Evolutionary conservation across 2,113 vertebrate species (phyloP), one percentile per base, ranked within the genome.

Genomic region (Gnathonemus echidnorhynchus): DNA sequence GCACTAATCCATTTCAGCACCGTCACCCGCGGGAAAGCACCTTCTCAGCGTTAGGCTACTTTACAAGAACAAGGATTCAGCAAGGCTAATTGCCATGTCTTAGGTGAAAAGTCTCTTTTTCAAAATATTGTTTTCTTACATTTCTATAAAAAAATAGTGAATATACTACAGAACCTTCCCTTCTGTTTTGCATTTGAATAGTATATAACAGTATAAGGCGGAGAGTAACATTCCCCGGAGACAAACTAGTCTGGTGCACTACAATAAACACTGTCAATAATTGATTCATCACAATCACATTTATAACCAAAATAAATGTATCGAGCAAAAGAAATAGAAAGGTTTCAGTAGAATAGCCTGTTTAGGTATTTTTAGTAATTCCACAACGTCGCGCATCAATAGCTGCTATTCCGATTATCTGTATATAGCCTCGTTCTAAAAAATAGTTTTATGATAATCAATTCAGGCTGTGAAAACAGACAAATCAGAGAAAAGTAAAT

Each of bases 11-110:
- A 24, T 89, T 89, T 89, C 88, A 83, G 88, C 56, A 83, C 88
- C 88, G 27, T 24, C 9, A 27, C 27, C 48, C 27, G 17, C 77
- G 83, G 88, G 88, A 89, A 89, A 89, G 70, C 88, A 80, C 70
- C 45, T 89, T 35, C 46, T 58, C 39, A n/a, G 42, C 77, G 17
- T 83, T 19, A 19, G 17, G 39, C 77, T 45, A 83, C 42, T 83
- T 45, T 86, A 49, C 2, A 24, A 86, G 84, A 46, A n/a, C 46
- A n/a, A 17, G 77, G 5, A 45, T 39, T 70, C 62, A 10, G 27
- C 9, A 45, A 45, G 42, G 39, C 35, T 45, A 83, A 85, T 24
- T 15, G 9, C 80, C 39, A 84, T 85, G 74, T 35, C 35, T 42
- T 19, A 80, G 13, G 6, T 42, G 74, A 80, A 42, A 35, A 80